phyloP scores from a whole-genome alignment of 2,797 vertebrate genomes.

The Gambusia yucatana region DNA sequence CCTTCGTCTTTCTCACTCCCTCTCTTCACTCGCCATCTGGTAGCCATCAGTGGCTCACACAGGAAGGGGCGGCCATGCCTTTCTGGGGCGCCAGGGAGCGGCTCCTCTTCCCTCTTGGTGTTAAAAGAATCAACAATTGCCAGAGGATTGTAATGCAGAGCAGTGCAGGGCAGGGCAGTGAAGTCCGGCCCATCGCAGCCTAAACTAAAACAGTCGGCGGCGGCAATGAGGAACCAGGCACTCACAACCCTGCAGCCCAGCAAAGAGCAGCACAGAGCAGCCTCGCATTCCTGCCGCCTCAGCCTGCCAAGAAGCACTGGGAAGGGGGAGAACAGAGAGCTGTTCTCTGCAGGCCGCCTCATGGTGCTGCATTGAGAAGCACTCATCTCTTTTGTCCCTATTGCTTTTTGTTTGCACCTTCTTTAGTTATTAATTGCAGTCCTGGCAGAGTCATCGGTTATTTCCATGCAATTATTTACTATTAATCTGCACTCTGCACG shows the following conservation, averaged over 20 bases:
- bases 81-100: slow-evolving; percentile 79
- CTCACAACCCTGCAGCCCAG: slow-evolving; percentile 64
- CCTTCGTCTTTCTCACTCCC: slow-evolving; percentile 46
- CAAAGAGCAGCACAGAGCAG: slow-evolving; percentile 70
- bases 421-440: slow-evolving; percentile 41
- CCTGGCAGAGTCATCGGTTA: slow-evolving; percentile 13
- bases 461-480: slow-evolving; percentile 17
- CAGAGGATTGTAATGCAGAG: slow-evolving; percentile 37
- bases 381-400: slow-evolving; percentile 43
- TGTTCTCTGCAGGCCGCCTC: slow-evolving; percentile 64
- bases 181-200: slow-evolving; percentile 47
- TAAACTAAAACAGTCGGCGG: slow-evolving; percentile 44
- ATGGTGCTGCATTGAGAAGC: slow-evolving; percentile 55
- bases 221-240: slow-evolving; percentile 42
- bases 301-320: slow-evolving; percentile 76
- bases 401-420: slow-evolving; percentile 31
- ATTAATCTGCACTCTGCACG: slow-evolving; percentile 26
- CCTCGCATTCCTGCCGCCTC: slow-evolving; percentile 72
- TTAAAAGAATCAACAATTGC: slow-evolving; percentile 76
- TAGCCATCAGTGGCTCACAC: slow-evolving; percentile 83
- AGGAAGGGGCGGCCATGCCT: slow-evolving; percentile 81
- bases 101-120: slow-evolving; percentile 69
- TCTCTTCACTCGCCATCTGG: slow-evolving; percentile 79
- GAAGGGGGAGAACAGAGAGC: slow-evolving; percentile 71
- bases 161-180: slow-evolving; percentile 10